These are phyloP conservation scores for Argentina silus DNA, from an alignment of 2,797 vertebrate genomes.

Conservation along the genomic window DNA sequence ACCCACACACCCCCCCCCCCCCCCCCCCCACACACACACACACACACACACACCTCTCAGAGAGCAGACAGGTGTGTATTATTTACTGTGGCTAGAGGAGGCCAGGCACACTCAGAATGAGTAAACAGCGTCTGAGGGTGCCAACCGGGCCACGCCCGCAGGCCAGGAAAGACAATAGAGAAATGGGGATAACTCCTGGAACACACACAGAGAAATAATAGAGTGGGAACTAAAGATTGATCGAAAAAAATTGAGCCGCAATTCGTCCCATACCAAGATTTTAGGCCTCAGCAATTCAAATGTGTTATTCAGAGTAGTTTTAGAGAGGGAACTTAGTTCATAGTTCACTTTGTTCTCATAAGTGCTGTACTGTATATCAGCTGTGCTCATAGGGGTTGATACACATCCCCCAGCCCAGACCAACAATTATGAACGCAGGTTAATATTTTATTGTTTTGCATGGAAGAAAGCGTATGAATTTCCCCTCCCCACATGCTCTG, in stretches of 20 bases:
- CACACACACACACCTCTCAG: slow-evolving; percentile 27
- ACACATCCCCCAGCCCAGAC: not conserved
- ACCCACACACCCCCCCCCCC: slow-evolving; percentile 30
- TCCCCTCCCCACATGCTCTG: not conserved
- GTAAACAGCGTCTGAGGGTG: slow-evolving; percentile 32
- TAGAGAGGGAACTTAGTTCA: not conserved
- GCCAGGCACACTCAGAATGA: slow-evolving; percentile 38
- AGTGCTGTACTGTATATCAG: not conserved
- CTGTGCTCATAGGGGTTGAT: not conserved
- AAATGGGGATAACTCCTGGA: too few species aligned
- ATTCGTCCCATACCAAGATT: not conserved
- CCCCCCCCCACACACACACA: slow-evolving; percentile 7
- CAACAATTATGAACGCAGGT: not conserved
- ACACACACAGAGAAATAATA: slow-evolving; percentile 8
- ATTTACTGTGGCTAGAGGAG: slow-evolving; percentile 51
- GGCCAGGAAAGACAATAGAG: not conserved
- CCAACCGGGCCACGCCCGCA: not conserved
- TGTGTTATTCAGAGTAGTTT: not conserved
- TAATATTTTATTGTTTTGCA: not conserved
- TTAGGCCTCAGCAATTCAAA: not conserved
- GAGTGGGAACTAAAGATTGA: not conserved
- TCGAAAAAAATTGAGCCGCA: not conserved
- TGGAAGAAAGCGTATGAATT: not conserved
- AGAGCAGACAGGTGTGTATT: slow-evolving; percentile 41
- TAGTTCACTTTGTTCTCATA: not conserved